These are phyloP conservation scores for Liodrosophila aerea DNA, from an alignment of 2,888 invertebrate species.

Conservation along the genomic window DNA sequence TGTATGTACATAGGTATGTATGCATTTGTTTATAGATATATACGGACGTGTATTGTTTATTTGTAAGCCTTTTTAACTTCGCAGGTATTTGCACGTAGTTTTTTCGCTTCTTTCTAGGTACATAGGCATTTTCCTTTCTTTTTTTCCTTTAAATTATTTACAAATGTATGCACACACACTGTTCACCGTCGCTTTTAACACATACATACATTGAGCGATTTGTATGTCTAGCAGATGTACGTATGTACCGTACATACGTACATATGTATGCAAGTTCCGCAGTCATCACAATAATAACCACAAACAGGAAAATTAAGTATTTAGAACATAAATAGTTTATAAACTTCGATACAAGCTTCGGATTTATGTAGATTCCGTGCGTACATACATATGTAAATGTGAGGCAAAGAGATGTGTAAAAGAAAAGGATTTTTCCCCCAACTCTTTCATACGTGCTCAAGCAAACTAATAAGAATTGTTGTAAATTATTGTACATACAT, in stretches of 20 bases:
- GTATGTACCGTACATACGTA: slow-evolving; percentile 20
- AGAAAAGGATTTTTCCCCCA: slow-evolving; percentile 21
- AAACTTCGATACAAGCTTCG: background rate
- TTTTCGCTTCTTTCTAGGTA: background rate
- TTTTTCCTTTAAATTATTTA: slow-evolving; percentile 4
- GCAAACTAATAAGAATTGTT: slow-evolving; percentile 16
- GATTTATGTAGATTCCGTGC: background rate
- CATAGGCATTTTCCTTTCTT: background rate
- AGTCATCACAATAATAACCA: slow-evolving; percentile 30
- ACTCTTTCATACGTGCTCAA: slow-evolving; percentile 26
- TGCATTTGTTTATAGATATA: slow-evolving; percentile 1
- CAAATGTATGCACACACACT: slow-evolving; percentile 2
- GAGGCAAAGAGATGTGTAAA: slow-evolving; percentile 1
- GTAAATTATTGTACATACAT: slow-evolving; percentile 49
- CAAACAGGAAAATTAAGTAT: background rate
- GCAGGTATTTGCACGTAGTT: too few relatives aligned
- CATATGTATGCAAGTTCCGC: slow-evolving; percentile 19
- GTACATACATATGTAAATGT: slow-evolving; percentile 9
- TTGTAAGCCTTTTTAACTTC: slow-evolving; percentile 10
- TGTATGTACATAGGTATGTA: background rate
- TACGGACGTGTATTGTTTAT: slow-evolving; percentile 1
- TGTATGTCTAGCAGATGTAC: slow-evolving; percentile 20
- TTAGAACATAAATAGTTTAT: too few relatives aligned
- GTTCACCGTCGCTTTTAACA: slow-evolving; percentile 6
- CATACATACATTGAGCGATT: slow-evolving; percentile 24